These are phyloP conservation scores for Delichon dasypus DNA, from an alignment of 2,797 vertebrate genomes.

Conservation along the genomic window DNA sequence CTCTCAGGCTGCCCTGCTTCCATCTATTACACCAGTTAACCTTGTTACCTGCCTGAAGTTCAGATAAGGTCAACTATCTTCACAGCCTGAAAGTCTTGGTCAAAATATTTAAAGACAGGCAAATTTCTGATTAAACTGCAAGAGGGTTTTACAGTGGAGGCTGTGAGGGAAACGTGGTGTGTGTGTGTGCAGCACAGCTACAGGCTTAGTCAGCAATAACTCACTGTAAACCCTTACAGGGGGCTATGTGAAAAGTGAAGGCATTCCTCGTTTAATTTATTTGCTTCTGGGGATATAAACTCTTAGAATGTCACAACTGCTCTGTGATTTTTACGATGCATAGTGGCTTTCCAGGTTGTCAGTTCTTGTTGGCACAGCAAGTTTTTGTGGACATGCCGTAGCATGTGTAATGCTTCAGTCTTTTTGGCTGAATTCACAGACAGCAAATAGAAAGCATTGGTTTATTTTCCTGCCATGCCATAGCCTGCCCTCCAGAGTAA, in stretches of 20 bases:
- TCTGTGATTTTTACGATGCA: not conserved
- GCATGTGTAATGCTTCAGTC: not conserved
- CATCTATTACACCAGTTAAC: not conserved
- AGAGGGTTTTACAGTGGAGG: not conserved
- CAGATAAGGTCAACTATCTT: not conserved
- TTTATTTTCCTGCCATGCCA: not conserved
- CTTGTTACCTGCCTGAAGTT: not conserved
- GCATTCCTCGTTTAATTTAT: not conserved
- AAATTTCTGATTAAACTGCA: not conserved
- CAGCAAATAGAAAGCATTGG: not conserved
- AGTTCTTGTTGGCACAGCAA: not conserved
- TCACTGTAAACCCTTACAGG: not conserved
- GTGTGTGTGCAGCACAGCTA: not conserved
- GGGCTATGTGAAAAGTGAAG: not conserved
- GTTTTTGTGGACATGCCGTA: not conserved
- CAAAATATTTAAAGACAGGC: not conserved
- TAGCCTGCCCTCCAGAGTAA: not conserved
- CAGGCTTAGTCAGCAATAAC: not conserved
- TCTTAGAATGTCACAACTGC: not conserved
- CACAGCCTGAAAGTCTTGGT: not conserved
- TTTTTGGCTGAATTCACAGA: constrained; percentile 29
- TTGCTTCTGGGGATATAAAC: not conserved
- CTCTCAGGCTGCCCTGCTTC: not conserved
- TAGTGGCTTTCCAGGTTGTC: not conserved
- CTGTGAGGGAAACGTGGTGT: not conserved